Percentiles rank a stretch among this genome's conserved stretches.
Conservation (phyloP, 2,113 vertebrate species). For the Isichthys henryi region DNA sequence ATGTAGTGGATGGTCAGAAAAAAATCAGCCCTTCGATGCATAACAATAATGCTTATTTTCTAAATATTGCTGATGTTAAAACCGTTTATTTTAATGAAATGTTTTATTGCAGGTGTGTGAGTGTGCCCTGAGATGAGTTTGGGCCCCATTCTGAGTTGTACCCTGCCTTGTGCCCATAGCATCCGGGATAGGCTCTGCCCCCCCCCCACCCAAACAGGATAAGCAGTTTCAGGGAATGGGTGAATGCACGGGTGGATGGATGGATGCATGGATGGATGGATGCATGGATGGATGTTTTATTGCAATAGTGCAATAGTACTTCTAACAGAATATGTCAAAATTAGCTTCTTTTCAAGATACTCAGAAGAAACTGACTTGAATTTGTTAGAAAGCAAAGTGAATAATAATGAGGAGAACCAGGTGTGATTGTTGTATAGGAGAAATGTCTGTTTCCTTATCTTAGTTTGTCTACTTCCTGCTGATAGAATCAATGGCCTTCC, state of each 20-base stretch:
- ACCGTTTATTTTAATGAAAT: background rate
- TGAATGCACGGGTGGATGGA: too few species aligned
- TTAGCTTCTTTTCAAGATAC: background rate
- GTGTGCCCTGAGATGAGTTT: too few species aligned
- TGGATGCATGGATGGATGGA: too few species aligned
- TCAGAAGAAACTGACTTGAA: background rate
- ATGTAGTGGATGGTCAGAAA: background rate
- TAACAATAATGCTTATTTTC: background rate
- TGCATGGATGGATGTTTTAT: background rate
- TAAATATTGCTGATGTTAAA: background rate
- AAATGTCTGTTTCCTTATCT: conserved; percentile 24
- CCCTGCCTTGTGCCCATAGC: too few species aligned
- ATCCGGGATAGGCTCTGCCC: too few species aligned
- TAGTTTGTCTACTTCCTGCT: background rate
- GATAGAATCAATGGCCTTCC: background rate
- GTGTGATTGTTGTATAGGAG: conserved; percentile 20
- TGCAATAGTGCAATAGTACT: background rate
- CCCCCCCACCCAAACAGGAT: too few species aligned
- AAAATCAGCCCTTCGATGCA: background rate
- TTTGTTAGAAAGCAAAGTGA: conserved; percentile 6
- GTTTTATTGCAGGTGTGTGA: background rate
- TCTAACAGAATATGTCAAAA: background rate
- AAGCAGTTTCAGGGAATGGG: too few species aligned
- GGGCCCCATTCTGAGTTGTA: too few species aligned
- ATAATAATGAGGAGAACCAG: background rate